A percentile compares a stretch with the other conserved stretches of the same genome.
Conservation (phyloP, 1,140 invertebrate genomes). For the Cherax destructor region DNA sequence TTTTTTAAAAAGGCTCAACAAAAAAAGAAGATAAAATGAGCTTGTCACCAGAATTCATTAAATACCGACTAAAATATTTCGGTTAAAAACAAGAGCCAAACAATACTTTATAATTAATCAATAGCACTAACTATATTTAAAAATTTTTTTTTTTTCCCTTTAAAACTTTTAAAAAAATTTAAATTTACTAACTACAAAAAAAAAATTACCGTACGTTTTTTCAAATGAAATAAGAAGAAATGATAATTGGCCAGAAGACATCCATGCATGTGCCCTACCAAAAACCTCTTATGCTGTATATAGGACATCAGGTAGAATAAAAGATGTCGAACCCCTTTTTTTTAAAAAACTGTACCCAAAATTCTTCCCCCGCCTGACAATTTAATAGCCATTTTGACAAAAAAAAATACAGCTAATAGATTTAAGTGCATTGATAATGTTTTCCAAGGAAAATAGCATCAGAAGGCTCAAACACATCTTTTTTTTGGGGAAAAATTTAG, state of each 20-base stretch:
- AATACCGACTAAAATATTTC: too few relatives aligned
- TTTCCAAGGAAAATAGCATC: constrained; percentile 85
- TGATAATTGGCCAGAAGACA: too few relatives aligned
- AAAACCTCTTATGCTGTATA: neutral
- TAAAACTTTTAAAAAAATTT: neutral
- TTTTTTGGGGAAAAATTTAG: constrained; percentile 85
- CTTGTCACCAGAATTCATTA: too few relatives aligned
- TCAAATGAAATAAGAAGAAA: neutral
- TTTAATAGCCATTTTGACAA: neutral
- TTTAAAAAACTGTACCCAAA: neutral
- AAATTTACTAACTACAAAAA: neutral
- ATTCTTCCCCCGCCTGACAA: neutral
- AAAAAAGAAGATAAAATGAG: too few relatives aligned
- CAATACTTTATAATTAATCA: neutral
- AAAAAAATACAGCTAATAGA: constrained; percentile 69
- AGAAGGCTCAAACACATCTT: constrained; percentile 82
- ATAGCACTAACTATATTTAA: neutral
- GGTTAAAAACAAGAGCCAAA: too few relatives aligned
- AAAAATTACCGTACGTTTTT: neutral
- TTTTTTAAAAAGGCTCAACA: too few relatives aligned
- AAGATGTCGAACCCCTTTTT: neutral
- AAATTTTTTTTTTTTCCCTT: neutral
- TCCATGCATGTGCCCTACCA: neutral
- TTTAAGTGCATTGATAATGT: constrained; percentile 88
- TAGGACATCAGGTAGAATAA: neutral